phyloP scores from a whole-genome alignment of 2,888 invertebrate species.

The Apamea anceps region DNA sequence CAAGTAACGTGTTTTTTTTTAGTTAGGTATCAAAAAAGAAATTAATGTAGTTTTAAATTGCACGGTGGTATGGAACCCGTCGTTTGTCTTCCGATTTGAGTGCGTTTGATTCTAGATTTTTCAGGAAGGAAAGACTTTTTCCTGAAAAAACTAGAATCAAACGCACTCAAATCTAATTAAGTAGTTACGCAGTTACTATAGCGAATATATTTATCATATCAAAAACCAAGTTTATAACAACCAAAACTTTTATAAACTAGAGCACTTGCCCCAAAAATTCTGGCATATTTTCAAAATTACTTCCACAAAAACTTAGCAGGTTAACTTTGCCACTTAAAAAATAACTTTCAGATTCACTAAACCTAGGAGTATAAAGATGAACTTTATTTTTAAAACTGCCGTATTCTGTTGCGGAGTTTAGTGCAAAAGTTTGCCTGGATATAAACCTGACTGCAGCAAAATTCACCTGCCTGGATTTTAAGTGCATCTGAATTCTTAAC shows the following conservation, averaged over 20 bases:
- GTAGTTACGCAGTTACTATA: neutral
- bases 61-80: no score
- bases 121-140: no score
- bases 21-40: no score
- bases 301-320: constrained; percentile 30
- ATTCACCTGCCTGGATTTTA: constrained; percentile 63
- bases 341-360: constrained; percentile 61
- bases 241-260: constrained; percentile 18
- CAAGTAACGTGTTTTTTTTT: no score
- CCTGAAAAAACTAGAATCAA: neutral
- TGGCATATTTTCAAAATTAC: constrained; percentile 47
- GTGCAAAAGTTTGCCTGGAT: constrained; percentile 52
- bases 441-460: constrained; percentile 47
- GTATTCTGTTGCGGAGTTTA: constrained; percentile 52
- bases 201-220: neutral
- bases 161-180: neutral
- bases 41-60: no score
- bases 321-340: constrained; percentile 58
- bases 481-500: constrained; percentile 68
- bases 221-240: constrained; percentile 22
- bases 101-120: no score
- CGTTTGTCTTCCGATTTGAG: no score
- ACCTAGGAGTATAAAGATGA: constrained; percentile 49
- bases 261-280: constrained; percentile 32
- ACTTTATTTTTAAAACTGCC: constrained; percentile 60